Base-by-base conservation (phyloP, 2,113 vertebrate species). In the Hypocryptadius cinnamomeus region DNA sequence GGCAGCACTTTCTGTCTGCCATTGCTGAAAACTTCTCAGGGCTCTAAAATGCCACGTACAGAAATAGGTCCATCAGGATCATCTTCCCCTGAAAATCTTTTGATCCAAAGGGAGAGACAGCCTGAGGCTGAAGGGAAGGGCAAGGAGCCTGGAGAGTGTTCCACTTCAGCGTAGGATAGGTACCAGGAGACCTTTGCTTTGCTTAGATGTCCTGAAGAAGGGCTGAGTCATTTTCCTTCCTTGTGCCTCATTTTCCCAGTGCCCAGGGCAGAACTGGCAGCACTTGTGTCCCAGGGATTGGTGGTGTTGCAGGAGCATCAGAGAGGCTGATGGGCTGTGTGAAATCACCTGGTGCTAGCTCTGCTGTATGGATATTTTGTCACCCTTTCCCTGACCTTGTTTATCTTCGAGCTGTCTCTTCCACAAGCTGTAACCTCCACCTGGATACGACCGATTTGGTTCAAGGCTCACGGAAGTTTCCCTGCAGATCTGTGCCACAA, bases 401-500 rank as follows among this genome's bases (percentile, higher is more conserved):
- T 93, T 86, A 37, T 72, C 80, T 85, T 63, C 3, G 27, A 83
- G 56, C 71, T 70, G 79, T 50, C 59, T 90, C 68, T 70, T 9
- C 60, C 69, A 12, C 22, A 89, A 78, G 56, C 51, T 5, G 3
- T 72, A 74, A 85, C 50, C 48, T 95, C 57, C 84, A 91, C 86
- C 73, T 86, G 68, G 68, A 13, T 31, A 14, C 3, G 3, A 50
- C 69, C 1, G 3, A 57, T 90, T 86, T 78, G 88, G 69, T 88
- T 88, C 71, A 48, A 68, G 79, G 28, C 51, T 66, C 3, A 11
- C 0, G 20, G 93, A 93, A 94, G 80, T 85, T 92, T 90, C 80
- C 92, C 72, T 24, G 77, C 77, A 94, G 93, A 90, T 94, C 89
- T 93, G 83, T 92, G 91, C 83, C 89, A 89, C 90, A 89, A 93